Conservation (phyloP, 1,140 invertebrate genomes). For the Zophobas atratus region DNA sequence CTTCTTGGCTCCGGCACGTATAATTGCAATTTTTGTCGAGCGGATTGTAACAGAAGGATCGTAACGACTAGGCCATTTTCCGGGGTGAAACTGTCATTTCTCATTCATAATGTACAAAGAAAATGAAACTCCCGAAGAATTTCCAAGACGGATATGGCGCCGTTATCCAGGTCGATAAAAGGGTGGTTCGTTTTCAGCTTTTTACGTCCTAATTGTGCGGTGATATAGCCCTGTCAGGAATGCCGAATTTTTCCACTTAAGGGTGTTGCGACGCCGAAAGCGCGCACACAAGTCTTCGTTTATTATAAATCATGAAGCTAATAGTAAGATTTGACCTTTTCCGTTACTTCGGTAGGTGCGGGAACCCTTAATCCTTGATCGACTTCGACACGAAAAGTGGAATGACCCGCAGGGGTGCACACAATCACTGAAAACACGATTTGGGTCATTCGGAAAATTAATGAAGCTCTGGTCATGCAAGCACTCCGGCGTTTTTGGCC, state of each 20-base stretch:
- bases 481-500: conserved; percentile 8
- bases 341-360: too few relatives aligned
- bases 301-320: too few relatives aligned
- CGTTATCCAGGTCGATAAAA: conserved; percentile 29
- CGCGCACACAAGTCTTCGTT: too few relatives aligned
- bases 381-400: conserved; percentile 22
- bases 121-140: conserved; percentile 30
- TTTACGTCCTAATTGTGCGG: conserved; percentile 30
- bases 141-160: conserved; percentile 16
- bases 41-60: conserved; percentile 12
- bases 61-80: conserved; percentile 25
- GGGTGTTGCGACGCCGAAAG: too few relatives aligned
- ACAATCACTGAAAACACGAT: neutral
- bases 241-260: conserved; percentile 20
- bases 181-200: conserved; percentile 21
- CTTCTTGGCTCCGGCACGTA: neutral
- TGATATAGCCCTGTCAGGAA: conserved; percentile 21
- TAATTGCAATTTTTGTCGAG: conserved; percentile 30
- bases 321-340: too few relatives aligned
- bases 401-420: neutral
- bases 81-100: conserved; percentile 36
- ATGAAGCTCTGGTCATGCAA: conserved; percentile 22
- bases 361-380: conserved; percentile 1
- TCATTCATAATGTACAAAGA: conserved; percentile 43
- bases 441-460: conserved; percentile 28